These are phyloP conservation scores for Hypercompe scribonia DNA, from an alignment of 2,888 invertebrate species.

Conservation along the genomic window DNA sequence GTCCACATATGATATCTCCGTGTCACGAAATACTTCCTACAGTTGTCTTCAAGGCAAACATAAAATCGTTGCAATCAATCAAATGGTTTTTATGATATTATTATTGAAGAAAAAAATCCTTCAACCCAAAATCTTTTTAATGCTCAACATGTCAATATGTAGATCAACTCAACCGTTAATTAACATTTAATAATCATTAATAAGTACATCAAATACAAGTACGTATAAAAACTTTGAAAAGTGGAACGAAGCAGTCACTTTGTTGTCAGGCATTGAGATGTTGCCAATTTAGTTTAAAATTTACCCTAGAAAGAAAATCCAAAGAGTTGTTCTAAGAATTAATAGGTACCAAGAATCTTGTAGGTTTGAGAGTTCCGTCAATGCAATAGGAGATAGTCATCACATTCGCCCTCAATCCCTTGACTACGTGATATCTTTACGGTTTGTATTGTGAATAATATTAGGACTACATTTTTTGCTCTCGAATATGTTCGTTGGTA, in stretches of 20 bases:
- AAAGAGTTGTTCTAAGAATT: conserved; percentile 29
- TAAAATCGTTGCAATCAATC: neutral
- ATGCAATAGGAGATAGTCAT: conserved; percentile 19
- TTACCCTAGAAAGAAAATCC: conserved; percentile 24
- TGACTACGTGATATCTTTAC: neutral
- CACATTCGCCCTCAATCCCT: conserved; percentile 23
- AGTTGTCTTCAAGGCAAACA: neutral
- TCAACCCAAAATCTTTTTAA: neutral
- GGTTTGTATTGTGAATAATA: conserved; percentile 30
- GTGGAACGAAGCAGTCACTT: conserved; percentile 27
- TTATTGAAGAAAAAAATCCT: neutral
- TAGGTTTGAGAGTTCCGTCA: conserved; percentile 20
- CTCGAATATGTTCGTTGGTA: neutral
- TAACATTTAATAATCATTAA: conserved; percentile 11
- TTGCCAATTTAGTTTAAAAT: conserved; percentile 43
- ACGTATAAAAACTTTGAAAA: conserved; percentile 26
- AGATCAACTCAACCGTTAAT: neutral
- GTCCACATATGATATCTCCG: neutral
- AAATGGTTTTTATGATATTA: neutral
- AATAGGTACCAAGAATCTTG: conserved; percentile 22
- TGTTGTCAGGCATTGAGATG: conserved; percentile 36
- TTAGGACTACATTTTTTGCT: neutral
- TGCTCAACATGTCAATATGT: neutral
- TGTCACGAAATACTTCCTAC: neutral
- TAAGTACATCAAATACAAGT: conserved; percentile 12